Evolutionary conservation across 2,888 invertebrate species (phyloP), one percentile per base, ranked within the genome.

Genomic region (Epsilonema sp.): DNA sequence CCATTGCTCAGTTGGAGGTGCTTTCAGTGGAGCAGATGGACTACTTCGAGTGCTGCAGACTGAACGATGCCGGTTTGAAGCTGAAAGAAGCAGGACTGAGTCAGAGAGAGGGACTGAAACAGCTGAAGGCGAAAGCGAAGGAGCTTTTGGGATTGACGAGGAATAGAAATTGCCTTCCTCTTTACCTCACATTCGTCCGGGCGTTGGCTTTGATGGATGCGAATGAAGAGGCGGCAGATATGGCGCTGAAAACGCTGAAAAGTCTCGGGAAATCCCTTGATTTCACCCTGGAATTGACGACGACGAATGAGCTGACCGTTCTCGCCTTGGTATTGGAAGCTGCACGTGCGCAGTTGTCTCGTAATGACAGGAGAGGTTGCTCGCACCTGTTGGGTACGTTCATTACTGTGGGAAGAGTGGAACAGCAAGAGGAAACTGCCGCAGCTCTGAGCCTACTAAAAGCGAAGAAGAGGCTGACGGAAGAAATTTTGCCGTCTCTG

Each of bases 21-120:
- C n/a, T n/a, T n/a, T n/a, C n/a, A n/a, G n/a, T n/a, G 16, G 31
- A 31, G 39, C 39, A 11, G 39, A 5, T n/a, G 39, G 5, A 20
- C 8, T 31, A 31, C 8, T 11, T 16, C 31, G 31, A 31, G 16
- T 31, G 31, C 16, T 31, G 8, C 20, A 21, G 20, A 11, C 13
- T 5, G 20, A 11, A 5, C 8, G 16, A 11, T 11, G n/a, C 20
- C n/a, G 8, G 20, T 39, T 20, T n/a, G 39, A n/a, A 21, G n/a
- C 20, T 20, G 37, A n/a, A 46, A 47, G 39, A 46, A 48, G 31
- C 25, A 47, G 16, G 52, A 55, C 8, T 21, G 22, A 5, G 8
- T 5, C 5, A 5, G 20, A 39, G n/a, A n/a, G 39, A 39, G n/a
- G n/a, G n/a, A 39, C 39, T 39, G 39, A 39, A 39, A 20, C 8